phyloP scores from a whole-genome alignment of 2,888 invertebrate species.

The Trichogramma evanescens region DNA sequence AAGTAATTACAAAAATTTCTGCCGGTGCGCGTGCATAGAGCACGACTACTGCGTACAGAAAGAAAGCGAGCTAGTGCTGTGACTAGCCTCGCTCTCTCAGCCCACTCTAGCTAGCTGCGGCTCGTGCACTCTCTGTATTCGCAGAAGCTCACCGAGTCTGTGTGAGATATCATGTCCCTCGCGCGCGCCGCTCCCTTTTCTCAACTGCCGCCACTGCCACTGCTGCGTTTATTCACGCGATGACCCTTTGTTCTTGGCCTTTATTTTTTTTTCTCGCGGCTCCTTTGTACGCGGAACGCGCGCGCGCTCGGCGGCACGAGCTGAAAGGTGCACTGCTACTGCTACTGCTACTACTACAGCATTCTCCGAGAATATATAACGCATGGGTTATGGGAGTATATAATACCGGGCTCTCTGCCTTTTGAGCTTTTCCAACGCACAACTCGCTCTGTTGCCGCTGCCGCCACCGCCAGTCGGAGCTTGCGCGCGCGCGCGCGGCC shows the following conservation, averaged over 20 bases:
- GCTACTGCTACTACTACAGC: no score
- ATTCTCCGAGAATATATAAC: no score
- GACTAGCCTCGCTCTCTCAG: not conserved
- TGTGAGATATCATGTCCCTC: not conserved
- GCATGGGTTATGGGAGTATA: no score
- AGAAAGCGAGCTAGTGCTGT: no score
- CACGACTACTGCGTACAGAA: no score
- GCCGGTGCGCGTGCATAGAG: not conserved
- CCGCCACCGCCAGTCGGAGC: not conserved
- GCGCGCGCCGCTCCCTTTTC: not conserved
- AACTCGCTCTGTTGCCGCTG: not conserved
- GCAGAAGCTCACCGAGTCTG: not conserved
- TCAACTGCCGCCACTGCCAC: not conserved
- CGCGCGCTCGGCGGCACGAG: no score
- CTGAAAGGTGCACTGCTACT: no score
- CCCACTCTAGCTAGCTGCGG: not conserved
- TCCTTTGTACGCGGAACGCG: no score
- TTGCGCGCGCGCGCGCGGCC: not conserved
- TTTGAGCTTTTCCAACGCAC: not conserved
- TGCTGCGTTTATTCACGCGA: not conserved
- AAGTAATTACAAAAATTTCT: constrained; percentile 23
- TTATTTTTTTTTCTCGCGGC: no score
- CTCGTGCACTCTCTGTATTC: not conserved
- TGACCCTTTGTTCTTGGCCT: no score
- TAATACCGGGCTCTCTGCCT: not conserved